Base-by-base conservation (phyloP, 1,140 invertebrate species). In the Arctopsyche grandis region DNA sequence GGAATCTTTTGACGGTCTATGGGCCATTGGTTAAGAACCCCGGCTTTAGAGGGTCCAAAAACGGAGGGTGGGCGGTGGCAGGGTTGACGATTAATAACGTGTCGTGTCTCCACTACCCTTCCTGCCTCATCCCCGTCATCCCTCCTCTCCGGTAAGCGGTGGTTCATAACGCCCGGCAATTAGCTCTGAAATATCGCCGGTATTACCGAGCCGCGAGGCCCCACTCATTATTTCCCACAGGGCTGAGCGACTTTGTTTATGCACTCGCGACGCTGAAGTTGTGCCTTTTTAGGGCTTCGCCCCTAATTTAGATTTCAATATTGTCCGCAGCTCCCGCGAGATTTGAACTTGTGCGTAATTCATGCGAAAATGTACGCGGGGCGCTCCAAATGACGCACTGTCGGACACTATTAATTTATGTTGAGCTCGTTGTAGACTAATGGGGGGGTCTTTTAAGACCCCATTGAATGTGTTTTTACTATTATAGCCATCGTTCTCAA, bases 171-270 rank as follows among this genome's bases (percentile, higher is more conserved):
- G 69, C 69, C 56, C 19, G 38, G 69, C 69, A 73, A 73, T 73
- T 73, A 73, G 69, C 69, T 43, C 38, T 73, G 69, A 73, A 73
- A 73, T 73, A 73, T 73, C 26, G 69, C 69, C 69, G 44, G 44
- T 44, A 73, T 73, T 73, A 73, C 38, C 16, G 63, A 21, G 63
- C 5, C 24, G 63, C 24, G 69, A n/a, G 38, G 69, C 69, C 29
- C 38, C 9, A 38, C 44, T 73, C 69, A 73, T 73, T 73, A 73
- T 73, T 73, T 73, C 44, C 38, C 69, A 73, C 69, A 73, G 69
- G 69, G 69, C 14, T 48, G 38, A 48, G 69, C 48, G 56, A 60
- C 56, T 73, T 73, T 48, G 69, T 73, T 73, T 46, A 73, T 73
- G 69, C 69, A 73, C 43, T 21, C 10, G 56, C 56, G n/a, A 19